Conservation (phyloP, 2,113 vertebrate genomes). For the Echinops telfairi region DNA sequence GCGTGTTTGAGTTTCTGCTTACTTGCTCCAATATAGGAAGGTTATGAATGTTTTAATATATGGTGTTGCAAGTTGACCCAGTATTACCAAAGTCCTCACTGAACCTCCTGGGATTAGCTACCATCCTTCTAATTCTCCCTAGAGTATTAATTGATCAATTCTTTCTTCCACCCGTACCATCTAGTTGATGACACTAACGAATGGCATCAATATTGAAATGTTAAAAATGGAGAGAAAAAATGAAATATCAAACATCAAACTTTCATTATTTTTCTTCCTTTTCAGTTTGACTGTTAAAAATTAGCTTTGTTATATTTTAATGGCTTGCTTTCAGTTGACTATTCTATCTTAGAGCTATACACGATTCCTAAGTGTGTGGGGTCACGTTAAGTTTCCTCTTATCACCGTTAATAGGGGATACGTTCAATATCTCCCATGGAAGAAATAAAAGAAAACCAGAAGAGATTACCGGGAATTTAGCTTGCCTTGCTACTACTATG, state of each 20-base stretch:
- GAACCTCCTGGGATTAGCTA: background rate
- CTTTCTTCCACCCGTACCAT: background rate
- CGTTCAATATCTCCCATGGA: background rate
- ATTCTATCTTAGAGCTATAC: background rate
- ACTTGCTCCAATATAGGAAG: background rate
- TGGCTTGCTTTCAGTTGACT: background rate
- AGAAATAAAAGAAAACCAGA: background rate
- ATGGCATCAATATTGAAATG: background rate
- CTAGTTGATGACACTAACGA: background rate
- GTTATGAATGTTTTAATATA: background rate
- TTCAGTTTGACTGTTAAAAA: background rate
- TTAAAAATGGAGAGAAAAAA: background rate
- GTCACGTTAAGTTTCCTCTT: conserved; percentile 18
- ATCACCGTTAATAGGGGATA: background rate
- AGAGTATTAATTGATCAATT: background rate
- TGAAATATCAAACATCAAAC: background rate
- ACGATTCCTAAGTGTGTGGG: background rate
- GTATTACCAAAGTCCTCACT: too few relatives aligned
- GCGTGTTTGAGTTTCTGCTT: background rate
- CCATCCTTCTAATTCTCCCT: background rate
- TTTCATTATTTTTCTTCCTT: background rate
- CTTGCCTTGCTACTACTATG: background rate
- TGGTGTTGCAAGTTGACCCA: background rate
- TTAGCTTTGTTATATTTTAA: conserved; percentile 19
- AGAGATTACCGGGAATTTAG: background rate